A percentile compares a stretch with the other conserved stretches of the same genome.
phyloP scores from a whole-genome alignment of 2,888 invertebrate species.

The Noctua comes region DNA sequence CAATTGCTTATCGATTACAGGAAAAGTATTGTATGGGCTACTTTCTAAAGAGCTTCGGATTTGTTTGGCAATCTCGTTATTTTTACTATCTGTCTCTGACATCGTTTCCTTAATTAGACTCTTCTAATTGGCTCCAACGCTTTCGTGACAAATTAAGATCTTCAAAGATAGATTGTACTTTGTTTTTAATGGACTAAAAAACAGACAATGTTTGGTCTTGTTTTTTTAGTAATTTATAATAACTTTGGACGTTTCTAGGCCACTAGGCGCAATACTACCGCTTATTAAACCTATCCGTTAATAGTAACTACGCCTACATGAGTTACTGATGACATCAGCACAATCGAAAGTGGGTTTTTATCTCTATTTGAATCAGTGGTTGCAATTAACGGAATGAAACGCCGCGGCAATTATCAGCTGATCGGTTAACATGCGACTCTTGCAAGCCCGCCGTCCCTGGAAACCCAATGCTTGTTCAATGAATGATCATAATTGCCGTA shows the following conservation, averaged over 20 bases:
- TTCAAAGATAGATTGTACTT: conserved; percentile 12
- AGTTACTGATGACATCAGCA: conserved; percentile 80
- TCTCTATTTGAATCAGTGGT: conserved; percentile 57
- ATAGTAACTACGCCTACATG: conserved; percentile 73
- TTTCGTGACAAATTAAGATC: conserved; percentile 46
- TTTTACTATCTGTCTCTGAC: conserved; percentile 33
- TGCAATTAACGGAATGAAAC: conserved; percentile 57
- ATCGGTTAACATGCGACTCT: conserved; percentile 41
- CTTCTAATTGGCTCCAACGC: conserved; percentile 37
- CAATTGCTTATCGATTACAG: conserved; percentile 62
- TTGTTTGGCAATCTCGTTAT: conserved; percentile 28
- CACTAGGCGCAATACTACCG: conserved; percentile 39
- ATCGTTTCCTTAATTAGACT: conserved; percentile 40
- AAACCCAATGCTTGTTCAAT: conserved; percentile 34
- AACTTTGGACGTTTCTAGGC: conserved; percentile 48
- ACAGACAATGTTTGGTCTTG: background rate
- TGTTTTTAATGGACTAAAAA: conserved; percentile 14
- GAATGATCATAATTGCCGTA: conserved; percentile 40
- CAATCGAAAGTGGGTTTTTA: conserved; percentile 82
- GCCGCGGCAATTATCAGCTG: conserved; percentile 53
- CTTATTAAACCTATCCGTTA: conserved; percentile 64
- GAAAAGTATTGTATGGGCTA: conserved; percentile 37
- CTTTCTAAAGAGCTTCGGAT: conserved; percentile 35
- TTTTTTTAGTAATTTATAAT: conserved; percentile 26
- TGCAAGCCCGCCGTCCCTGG: conserved; percentile 19